phyloP scores from a whole-genome alignment of 2,797 vertebrate species.

The Bufotes viridis region DNA sequence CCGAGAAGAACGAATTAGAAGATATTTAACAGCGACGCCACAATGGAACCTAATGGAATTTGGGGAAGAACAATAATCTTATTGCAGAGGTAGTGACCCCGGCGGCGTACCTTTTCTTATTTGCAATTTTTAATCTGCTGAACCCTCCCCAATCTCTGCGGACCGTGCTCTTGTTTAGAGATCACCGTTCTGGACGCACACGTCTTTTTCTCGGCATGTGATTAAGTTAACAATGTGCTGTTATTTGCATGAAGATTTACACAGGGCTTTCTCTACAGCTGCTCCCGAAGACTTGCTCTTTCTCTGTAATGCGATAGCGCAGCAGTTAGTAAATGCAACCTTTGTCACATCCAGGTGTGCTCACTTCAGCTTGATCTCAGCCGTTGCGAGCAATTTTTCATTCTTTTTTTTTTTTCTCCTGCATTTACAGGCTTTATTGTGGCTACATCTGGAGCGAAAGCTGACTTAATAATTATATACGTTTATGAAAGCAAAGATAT shows the following conservation, averaged over 20 bases:
- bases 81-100: constrained; percentile 69
- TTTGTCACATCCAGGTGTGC: constrained; percentile 99
- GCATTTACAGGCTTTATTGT: constrained; percentile 97
- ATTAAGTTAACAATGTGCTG: constrained; percentile 99
- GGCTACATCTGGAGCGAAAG: constrained; percentile 98
- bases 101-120: constrained; percentile 72
- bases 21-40: constrained; percentile 66
- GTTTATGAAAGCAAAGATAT: constrained; percentile 83
- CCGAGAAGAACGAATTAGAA: constrained; percentile 63
- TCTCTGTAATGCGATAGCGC: constrained; percentile 96
- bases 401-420: constrained; percentile 66
- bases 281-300: constrained; percentile 91
- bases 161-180: constrained; percentile 79
- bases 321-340: constrained; percentile 99
- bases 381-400: constrained; percentile 93
- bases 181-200: constrained; percentile 77
- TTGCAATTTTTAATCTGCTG: constrained; percentile 74
- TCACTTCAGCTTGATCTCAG: constrained; percentile 93
- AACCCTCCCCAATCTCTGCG: constrained; percentile 77
- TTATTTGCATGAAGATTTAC: constrained; percentile 99
- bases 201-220: constrained; percentile 95
- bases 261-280: constrained; percentile 88
- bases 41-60: constrained; percentile 63
- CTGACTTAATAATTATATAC: constrained; percentile 99
- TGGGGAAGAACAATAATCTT: constrained; percentile 67